These are phyloP conservation scores for Tethea ocularis DNA, from an alignment of 2,888 invertebrate genomes.

Conservation along the genomic window DNA sequence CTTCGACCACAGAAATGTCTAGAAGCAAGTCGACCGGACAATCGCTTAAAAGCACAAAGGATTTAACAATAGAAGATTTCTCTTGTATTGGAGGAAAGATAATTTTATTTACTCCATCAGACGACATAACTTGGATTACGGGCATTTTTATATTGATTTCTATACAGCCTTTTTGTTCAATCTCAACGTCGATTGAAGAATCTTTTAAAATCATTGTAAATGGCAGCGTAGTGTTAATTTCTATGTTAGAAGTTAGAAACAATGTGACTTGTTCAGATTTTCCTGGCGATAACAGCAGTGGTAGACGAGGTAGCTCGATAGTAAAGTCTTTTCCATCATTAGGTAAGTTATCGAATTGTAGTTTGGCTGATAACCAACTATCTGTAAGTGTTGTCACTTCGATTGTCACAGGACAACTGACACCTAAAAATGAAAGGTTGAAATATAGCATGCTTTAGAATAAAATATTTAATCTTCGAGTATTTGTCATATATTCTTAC, in stretches of 20 bases:
- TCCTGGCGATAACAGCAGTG: conserved; percentile 64
- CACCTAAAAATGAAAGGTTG: conserved; percentile 58
- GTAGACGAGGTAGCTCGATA: conserved; percentile 67
- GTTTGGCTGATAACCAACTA: conserved; percentile 69
- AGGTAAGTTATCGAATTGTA: conserved; percentile 56
- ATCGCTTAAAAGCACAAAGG: conserved; percentile 69
- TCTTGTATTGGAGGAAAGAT: conserved; percentile 61
- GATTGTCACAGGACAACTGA: conserved; percentile 51
- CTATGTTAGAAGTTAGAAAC: conserved; percentile 61
- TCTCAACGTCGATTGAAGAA: conserved; percentile 58
- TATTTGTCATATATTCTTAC: conserved; percentile 45
- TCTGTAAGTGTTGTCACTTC: conserved; percentile 62
- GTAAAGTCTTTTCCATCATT: conserved; percentile 50
- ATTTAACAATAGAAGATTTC: conserved; percentile 48
- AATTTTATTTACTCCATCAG: conserved; percentile 66
- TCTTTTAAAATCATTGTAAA: conserved; percentile 64
- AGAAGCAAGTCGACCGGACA: conserved; percentile 67
- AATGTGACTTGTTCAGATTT: conserved; percentile 63
- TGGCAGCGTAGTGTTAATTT: conserved; percentile 51
- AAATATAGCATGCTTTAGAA: too few species aligned
- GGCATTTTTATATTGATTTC: conserved; percentile 66
- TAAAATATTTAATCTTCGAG: too few species aligned
- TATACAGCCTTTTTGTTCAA: conserved; percentile 54
- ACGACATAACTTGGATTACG: conserved; percentile 65
- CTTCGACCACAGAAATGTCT: conserved; percentile 57